Evolutionary conservation across 1,140 invertebrate species (phyloP).

Genomic region (Eriocheir sinensis): DNA sequence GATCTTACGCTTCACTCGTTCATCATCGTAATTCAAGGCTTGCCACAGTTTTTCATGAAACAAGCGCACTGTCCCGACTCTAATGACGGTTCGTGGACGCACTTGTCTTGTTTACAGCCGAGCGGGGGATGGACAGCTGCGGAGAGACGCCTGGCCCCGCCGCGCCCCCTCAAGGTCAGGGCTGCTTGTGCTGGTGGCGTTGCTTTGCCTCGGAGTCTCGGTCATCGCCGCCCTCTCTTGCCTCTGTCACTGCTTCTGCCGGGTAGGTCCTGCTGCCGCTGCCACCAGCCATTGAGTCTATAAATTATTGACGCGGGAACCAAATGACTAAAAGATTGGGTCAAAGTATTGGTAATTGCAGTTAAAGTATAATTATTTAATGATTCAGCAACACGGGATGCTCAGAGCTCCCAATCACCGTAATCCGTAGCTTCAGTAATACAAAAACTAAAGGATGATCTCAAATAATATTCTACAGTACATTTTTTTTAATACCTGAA

Average conservation of each 20-base stretch:
- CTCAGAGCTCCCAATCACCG: too few relatives aligned
- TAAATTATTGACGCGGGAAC: too few relatives aligned
- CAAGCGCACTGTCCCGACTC: background rate
- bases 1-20: background rate
- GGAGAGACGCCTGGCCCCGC: background rate
- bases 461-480: too few relatives aligned
- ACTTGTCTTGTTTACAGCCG: slow-evolving; percentile 22
- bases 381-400: too few relatives aligned
- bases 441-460: too few relatives aligned
- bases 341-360: too few relatives aligned
- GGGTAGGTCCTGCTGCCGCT: background rate
- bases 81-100: slow-evolving; percentile 1
- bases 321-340: too few relatives aligned
- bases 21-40: background rate
- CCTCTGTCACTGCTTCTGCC: background rate
- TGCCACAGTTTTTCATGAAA: background rate
- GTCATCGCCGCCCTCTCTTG: background rate
- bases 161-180: background rate
- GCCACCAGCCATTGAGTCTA: too few relatives aligned
- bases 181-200: background rate
- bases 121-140: background rate
- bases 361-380: too few relatives aligned
- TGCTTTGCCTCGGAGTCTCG: background rate
- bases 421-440: too few relatives aligned
- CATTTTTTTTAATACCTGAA: too few relatives aligned